These are phyloP conservation scores for Paedocypris micromegethes DNA, from an alignment of 2,797 vertebrate species.

Conservation along the genomic window DNA sequence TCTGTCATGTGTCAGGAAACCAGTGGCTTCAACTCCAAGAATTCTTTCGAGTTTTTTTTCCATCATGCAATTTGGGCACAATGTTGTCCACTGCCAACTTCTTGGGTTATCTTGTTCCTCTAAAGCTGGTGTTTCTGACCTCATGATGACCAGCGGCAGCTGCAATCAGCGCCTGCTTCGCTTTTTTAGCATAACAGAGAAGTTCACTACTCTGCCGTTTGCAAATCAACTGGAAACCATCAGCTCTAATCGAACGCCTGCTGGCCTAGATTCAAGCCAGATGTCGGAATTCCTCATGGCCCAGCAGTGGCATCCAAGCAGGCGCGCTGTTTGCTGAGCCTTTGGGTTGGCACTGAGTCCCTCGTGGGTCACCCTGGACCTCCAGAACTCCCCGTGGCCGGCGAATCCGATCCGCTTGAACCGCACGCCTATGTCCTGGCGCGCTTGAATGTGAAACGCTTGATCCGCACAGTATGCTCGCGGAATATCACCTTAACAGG, in stretches of 20 bases:
- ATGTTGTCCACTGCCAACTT: neutral
- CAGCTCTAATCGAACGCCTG: conserved; percentile 53
- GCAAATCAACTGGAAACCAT: conserved; percentile 55
- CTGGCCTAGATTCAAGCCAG: conserved; percentile 54
- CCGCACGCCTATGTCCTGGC: neutral
- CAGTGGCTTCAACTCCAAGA: conserved; percentile 6
- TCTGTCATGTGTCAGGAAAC: conserved; percentile 9
- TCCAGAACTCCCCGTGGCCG: conserved; percentile 3
- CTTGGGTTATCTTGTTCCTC: conserved; percentile 10
- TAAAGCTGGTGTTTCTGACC: conserved; percentile 21
- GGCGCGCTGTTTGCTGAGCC: conserved; percentile 36
- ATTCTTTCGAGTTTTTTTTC: too few species aligned
- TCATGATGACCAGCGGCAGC: conserved; percentile 49
- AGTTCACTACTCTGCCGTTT: conserved; percentile 51
- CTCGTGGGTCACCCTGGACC: conserved; percentile 16
- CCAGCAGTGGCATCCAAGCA: conserved; percentile 41
- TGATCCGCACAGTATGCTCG: conserved; percentile 14
- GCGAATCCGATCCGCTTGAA: neutral
- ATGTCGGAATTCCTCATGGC: conserved; percentile 54
- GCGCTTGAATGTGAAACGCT: conserved; percentile 29
- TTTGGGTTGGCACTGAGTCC: conserved; percentile 35
- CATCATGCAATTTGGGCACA: too few species aligned
- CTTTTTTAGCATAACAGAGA: conserved; percentile 42
- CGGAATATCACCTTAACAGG: conserved; percentile 22
- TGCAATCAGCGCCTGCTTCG: conserved; percentile 41